phyloP scores from a whole-genome alignment of 30 jellyfish, hydroid and myxozoan species.

The Chrysaora quinquecirrha region DNA sequence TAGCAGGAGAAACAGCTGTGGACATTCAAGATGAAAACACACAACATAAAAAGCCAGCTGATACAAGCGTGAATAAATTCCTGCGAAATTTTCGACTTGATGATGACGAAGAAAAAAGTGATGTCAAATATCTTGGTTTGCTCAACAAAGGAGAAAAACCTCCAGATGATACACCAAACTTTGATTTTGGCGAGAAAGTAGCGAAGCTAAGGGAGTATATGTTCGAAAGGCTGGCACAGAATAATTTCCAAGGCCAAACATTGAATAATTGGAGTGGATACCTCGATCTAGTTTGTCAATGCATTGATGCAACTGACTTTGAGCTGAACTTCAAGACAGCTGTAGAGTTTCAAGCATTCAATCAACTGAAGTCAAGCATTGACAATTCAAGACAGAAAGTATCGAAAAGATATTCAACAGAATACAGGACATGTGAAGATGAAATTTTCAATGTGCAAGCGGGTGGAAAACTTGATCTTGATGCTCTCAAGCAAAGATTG shows the following conservation, averaged over 20 bases:
- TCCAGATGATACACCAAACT: too few species aligned
- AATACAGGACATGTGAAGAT: background rate
- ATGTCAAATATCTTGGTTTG: background rate
- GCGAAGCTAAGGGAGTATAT: background rate
- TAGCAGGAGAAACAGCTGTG: background rate
- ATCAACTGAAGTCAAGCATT: conserved; percentile 1
- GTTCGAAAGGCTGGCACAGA: conserved; percentile 4
- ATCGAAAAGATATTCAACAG: too few species aligned
- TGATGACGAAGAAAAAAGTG: background rate
- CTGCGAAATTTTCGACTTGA: background rate
- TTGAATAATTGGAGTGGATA: background rate
- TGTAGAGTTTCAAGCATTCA: too few species aligned
- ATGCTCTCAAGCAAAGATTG: too few species aligned
- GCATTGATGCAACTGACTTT: too few species aligned
- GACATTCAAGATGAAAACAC: background rate
- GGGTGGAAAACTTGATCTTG: too few species aligned
- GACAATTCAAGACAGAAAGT: too few species aligned
- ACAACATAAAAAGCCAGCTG: background rate
- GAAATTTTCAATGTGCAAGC: background rate
- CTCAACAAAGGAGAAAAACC: background rate
- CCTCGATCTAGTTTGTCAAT: conserved; percentile 1
- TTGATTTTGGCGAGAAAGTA: background rate
- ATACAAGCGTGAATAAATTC: background rate
- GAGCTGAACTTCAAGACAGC: too few species aligned
- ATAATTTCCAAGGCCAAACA: background rate